Conservation (phyloP, 1,140 invertebrate genomes). For the Bombus superbus region DNA sequence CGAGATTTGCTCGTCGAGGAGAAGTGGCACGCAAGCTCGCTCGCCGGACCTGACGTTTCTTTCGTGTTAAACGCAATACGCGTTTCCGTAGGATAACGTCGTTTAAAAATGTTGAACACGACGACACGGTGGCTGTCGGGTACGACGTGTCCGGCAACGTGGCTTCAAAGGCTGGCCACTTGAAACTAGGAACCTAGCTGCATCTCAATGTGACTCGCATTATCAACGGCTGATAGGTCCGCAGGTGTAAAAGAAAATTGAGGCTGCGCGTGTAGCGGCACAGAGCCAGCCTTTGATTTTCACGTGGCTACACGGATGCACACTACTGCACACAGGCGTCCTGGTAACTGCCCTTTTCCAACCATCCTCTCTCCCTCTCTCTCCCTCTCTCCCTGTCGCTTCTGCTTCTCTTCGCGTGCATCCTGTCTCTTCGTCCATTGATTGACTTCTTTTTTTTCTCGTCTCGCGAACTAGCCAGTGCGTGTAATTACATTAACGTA, state of each 20-base stretch:
- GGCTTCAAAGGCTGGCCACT: slow-evolving; percentile 31
- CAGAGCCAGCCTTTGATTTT: slow-evolving; percentile 66
- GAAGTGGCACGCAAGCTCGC: neutral
- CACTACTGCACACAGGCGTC: slow-evolving; percentile 24
- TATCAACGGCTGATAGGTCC: slow-evolving; percentile 62
- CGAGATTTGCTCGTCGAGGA: neutral
- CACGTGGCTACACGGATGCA: slow-evolving; percentile 49
- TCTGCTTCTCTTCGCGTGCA: neutral
- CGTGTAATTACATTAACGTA: slow-evolving; percentile 63
- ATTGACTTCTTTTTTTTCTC: slow-evolving; percentile 31
- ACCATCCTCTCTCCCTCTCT: slow-evolving; percentile 6
- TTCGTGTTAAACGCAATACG: slow-evolving; percentile 24
- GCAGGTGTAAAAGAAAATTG: slow-evolving; percentile 63
- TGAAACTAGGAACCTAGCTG: slow-evolving; percentile 27
- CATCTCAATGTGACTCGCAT: slow-evolving; percentile 55
- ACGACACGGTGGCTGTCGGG: neutral
- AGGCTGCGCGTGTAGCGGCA: slow-evolving; percentile 48
- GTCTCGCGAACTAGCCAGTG: slow-evolving; percentile 52
- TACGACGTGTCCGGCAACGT: neutral
- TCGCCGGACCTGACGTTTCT: neutral
- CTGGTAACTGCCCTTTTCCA: slow-evolving; percentile 44
- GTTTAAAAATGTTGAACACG: slow-evolving; percentile 27
- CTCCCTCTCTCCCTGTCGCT: neutral
- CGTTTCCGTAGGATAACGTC: slow-evolving; percentile 7
- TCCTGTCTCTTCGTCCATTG: neutral